A percentile compares a stretch with the other conserved stretches of the same genome.
Evolutionary conservation across 2,888 invertebrate species (phyloP).

Genomic region (Pammene fasciana): DNA sequence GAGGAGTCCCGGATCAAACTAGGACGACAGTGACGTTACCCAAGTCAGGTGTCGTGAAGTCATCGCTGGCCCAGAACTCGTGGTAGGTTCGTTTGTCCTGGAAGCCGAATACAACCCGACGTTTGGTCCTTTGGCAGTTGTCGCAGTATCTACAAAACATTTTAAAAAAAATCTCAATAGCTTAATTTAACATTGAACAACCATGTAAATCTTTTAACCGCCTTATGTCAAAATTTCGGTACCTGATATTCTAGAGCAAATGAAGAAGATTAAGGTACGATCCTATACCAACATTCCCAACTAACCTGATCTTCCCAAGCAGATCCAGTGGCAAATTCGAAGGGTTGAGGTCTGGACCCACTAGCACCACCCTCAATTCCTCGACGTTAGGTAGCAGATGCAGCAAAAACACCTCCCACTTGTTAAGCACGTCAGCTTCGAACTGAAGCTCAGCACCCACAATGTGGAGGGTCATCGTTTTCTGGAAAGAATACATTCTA

Average conservation of each 20-base stretch:
- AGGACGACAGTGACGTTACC: conserved; percentile 60
- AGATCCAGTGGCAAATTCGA: conserved; percentile 82
- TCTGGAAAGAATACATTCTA: conserved; percentile 51
- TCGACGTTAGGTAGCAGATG: conserved; percentile 84
- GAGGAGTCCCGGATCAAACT: too few species aligned
- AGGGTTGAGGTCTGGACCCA: conserved; percentile 86
- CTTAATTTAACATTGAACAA: too few species aligned
- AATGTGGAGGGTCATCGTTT: conserved; percentile 75
- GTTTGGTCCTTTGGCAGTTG: conserved; percentile 73
- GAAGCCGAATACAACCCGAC: conserved; percentile 81
- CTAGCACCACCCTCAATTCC: conserved; percentile 83
- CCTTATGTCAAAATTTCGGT: not conserved
- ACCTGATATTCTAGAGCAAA: too few species aligned
- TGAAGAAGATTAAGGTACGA: too few species aligned
- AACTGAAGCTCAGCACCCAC: conserved; percentile 88
- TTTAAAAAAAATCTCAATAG: not conserved
- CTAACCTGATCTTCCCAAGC: conserved; percentile 82
- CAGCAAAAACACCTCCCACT: conserved; percentile 88
- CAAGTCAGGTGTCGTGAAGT: conserved; percentile 81
- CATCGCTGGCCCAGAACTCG: conserved; percentile 74
- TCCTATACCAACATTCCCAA: conserved; percentile 6
- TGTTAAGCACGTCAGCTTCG: conserved; percentile 86
- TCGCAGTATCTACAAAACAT: conserved; percentile 77
- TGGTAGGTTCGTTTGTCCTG: conserved; percentile 80
- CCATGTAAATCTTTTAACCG: too few species aligned